Evolutionary conservation across 2,113 vertebrate genomes (phyloP).

Genomic region (Serinus canaria): DNA sequence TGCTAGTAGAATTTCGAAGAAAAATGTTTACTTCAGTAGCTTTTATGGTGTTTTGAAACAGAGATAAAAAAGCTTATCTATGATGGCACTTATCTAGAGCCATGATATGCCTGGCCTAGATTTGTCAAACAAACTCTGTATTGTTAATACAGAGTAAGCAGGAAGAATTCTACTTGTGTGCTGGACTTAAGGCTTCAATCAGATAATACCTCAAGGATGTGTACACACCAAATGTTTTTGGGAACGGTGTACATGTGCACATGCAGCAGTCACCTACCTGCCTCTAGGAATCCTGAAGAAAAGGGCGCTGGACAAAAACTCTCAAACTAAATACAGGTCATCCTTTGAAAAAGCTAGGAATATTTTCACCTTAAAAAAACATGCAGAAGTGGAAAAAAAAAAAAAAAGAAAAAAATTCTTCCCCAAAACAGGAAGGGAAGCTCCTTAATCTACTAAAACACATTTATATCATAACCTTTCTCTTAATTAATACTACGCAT

Average conservation of each 20-base stretch:
- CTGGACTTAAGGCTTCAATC: not conserved
- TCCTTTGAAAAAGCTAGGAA: not conserved
- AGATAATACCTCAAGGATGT: not conserved
- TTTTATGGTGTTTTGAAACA: not conserved
- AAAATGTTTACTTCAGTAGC: not conserved
- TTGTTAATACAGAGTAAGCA: not conserved
- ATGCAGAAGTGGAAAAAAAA: no score
- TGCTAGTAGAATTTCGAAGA: not conserved
- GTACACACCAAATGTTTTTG: fast-evolving
- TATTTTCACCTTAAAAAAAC: not conserved
- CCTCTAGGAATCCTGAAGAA: not conserved
- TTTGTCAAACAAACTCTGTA: not conserved
- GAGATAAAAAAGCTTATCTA: not conserved
- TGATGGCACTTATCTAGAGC: not conserved
- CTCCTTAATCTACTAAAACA: not conserved
- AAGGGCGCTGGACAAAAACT: not conserved
- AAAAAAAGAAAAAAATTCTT: not conserved
- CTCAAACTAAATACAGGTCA: not conserved
- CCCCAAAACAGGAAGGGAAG: not conserved
- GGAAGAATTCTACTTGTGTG: not conserved
- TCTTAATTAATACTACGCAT: not conserved
- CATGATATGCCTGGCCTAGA: not conserved
- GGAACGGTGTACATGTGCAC: not conserved
- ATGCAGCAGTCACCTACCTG: not conserved
- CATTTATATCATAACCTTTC: not conserved